phyloP scores from a whole-genome alignment of 1,140 invertebrate species.

The Sinella curviseta region DNA sequence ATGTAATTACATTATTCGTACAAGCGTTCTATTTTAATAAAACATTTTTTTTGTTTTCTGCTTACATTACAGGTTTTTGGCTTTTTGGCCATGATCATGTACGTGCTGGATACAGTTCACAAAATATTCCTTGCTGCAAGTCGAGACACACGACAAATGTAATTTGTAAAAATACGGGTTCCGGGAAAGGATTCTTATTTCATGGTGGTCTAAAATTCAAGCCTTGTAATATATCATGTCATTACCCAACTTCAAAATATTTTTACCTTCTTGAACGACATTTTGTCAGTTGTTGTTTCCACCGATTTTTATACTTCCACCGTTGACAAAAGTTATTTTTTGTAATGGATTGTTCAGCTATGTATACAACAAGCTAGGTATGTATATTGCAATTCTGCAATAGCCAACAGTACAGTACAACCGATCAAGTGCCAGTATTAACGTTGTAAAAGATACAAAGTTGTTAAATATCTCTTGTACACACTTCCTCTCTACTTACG shows the following conservation, averaged over 20 bases:
- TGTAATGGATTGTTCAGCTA: too few relatives aligned
- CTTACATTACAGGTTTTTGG: slow-evolving; percentile 1
- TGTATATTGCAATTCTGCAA: too few relatives aligned
- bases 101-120: slow-evolving; percentile 15
- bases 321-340: too few relatives aligned
- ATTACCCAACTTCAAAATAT: too few relatives aligned
- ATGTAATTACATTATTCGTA: not conserved
- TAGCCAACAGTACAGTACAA: not conserved
- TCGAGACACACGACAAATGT: not conserved
- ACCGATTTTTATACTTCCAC: too few relatives aligned
- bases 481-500: too few relatives aligned
- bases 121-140: slow-evolving; percentile 11
- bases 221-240: not conserved
- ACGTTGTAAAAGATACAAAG: not conserved
- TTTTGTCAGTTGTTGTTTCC: too few relatives aligned
- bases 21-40: too few relatives aligned
- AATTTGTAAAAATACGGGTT: not conserved
- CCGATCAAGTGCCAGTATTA: not conserved
- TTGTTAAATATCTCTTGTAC: too few relatives aligned
- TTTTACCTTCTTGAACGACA: too few relatives aligned
- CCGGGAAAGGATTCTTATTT: not conserved
- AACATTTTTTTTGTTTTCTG: not conserved
- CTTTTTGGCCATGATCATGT: slow-evolving; percentile 15
- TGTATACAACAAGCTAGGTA: too few relatives aligned
- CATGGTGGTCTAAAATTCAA: too few relatives aligned